Conservation (phyloP, 2,888 invertebrate genomes). For the Drosophila ezoana region DNA sequence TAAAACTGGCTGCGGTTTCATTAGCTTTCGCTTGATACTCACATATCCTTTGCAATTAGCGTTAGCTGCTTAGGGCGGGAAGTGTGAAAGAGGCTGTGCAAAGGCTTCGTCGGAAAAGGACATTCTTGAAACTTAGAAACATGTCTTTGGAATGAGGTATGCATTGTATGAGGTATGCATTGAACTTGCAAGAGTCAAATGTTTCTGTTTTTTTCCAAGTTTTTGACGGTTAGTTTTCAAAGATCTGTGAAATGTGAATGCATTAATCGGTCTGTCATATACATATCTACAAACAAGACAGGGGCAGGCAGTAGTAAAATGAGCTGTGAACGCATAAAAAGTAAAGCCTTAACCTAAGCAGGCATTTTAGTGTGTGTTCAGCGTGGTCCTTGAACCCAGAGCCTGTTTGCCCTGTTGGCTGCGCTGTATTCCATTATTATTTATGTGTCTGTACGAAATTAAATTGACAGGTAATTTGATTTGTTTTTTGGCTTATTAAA, state of each 20-base stretch:
- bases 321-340: too few species aligned
- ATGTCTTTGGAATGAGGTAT: too few species aligned
- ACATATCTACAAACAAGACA: too few species aligned
- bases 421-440: neutral
- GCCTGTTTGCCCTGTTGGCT: neutral
- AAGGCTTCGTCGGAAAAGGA: neutral
- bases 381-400: neutral
- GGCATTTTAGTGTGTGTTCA: too few species aligned
- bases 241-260: too few species aligned
- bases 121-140: neutral
- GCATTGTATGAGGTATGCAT: too few species aligned
- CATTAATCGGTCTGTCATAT: too few species aligned
- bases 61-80: constrained; percentile 42
- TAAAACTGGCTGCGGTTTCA: constrained; percentile 27
- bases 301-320: too few species aligned
- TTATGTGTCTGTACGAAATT: neutral
- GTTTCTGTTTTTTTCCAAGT: too few species aligned
- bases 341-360: too few species aligned
- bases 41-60: constrained; percentile 33
- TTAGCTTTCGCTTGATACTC: constrained; percentile 24
- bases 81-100: neutral
- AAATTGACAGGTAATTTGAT: constrained; percentile 22
- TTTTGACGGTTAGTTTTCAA: too few species aligned
- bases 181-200: too few species aligned
- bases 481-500: constrained; percentile 27